A percentile compares a stretch with the other conserved stretches of the same genome.
Evolutionary conservation across 2,797 vertebrate species (phyloP).

Genomic region (Tadarida brasiliensis): DNA sequence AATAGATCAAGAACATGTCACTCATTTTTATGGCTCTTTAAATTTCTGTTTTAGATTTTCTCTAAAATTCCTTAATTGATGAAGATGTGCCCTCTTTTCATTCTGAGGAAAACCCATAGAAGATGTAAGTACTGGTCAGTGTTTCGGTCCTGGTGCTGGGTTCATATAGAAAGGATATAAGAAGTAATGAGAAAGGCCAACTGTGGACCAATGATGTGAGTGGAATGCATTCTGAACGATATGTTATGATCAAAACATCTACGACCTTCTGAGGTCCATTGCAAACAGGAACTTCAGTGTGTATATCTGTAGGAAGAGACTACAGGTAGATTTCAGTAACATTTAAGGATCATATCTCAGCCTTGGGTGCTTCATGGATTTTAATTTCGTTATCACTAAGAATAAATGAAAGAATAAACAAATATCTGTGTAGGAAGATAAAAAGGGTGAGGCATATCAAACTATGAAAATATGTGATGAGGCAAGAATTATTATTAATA

Average conservation of each 20-base stretch:
- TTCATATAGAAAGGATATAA: too few relatives aligned
- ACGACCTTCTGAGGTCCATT: background rate
- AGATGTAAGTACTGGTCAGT: background rate
- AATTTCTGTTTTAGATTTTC: background rate
- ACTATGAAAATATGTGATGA: background rate
- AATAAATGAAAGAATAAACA: background rate
- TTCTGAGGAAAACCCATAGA: background rate
- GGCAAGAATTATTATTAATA: background rate
- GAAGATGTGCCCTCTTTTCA: background rate
- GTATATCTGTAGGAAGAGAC: background rate
- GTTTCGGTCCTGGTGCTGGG: too few relatives aligned
- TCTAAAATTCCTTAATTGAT: background rate
- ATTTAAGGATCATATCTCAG: background rate
- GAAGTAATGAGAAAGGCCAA: background rate
- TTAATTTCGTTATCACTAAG: constrained; percentile 31
- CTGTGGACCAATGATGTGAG: background rate
- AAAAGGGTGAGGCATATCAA: background rate
- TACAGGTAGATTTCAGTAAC: background rate
- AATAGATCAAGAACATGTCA: background rate
- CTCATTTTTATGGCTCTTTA: background rate
- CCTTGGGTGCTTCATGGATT: background rate
- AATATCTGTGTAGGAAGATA: background rate
- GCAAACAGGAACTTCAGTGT: background rate
- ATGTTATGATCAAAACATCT: background rate
- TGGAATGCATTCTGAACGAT: background rate